phyloP scores from a whole-genome alignment of 2,888 invertebrate genomes.

The Trichopoda pennipes region DNA sequence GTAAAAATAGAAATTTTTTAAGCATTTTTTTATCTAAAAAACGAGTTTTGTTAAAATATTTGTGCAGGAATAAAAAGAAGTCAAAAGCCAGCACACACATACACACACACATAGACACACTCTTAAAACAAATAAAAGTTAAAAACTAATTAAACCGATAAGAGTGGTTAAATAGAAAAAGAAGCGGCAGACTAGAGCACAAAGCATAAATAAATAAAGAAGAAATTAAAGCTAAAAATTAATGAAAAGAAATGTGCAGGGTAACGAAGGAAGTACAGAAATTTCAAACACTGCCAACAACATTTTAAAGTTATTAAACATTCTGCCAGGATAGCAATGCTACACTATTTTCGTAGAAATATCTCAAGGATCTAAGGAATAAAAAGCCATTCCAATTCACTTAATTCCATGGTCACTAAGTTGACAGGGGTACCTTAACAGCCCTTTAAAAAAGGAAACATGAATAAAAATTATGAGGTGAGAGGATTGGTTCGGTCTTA shows the following conservation, averaged over 20 bases:
- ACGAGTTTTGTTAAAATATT: conserved; percentile 42
- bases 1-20: conserved; percentile 12
- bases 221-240: conserved; percentile 12
- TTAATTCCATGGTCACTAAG: too few relatives aligned
- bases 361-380: too few relatives aligned
- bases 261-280: conserved; percentile 5
- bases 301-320: neutral
- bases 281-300: conserved; percentile 32
- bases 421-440: too few relatives aligned
- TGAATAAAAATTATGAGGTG: too few relatives aligned
- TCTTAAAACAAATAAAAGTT: conserved; percentile 69
- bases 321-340: too few relatives aligned
- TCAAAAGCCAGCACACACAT: conserved; percentile 12
- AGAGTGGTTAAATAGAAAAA: conserved; percentile 67
- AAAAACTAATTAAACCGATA: conserved; percentile 72
- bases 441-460: too few relatives aligned
- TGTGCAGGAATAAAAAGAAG: conserved; percentile 15
- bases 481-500: too few relatives aligned
- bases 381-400: too few relatives aligned
- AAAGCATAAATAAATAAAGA: conserved; percentile 54
- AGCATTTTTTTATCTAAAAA: conserved; percentile 11
- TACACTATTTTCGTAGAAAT: too few relatives aligned
- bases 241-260: neutral
- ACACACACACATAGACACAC: too few relatives aligned
- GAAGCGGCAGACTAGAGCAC: conserved; percentile 38